phyloP scores from a whole-genome alignment of 2,888 invertebrate species.

The Cosmia trapezina region DNA sequence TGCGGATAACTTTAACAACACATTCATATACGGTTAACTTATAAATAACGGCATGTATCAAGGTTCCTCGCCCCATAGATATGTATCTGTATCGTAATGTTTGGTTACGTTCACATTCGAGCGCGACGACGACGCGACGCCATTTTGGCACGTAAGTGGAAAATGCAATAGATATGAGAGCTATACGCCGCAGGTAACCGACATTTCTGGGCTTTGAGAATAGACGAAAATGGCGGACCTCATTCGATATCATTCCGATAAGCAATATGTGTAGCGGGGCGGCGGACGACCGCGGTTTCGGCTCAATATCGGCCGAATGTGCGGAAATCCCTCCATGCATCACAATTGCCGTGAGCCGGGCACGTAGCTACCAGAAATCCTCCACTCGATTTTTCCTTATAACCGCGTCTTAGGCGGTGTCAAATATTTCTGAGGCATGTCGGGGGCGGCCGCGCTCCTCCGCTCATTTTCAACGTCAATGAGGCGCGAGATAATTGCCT shows the following conservation, averaged over 20 bases:
- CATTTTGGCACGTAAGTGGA: constrained; percentile 66
- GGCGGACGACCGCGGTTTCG: constrained; percentile 75
- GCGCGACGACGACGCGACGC: constrained; percentile 32
- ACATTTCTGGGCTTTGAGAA: constrained; percentile 75
- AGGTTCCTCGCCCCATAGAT: constrained; percentile 26
- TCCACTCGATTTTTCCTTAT: constrained; percentile 84
- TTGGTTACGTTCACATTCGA: constrained; percentile 41
- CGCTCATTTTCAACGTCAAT: constrained; percentile 88
- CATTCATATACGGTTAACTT: constrained; percentile 10
- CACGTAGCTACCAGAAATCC: constrained; percentile 83
- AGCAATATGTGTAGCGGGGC: constrained; percentile 81
- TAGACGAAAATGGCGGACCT: constrained; percentile 81
- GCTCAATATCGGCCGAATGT: constrained; percentile 81
- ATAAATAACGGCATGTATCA: constrained; percentile 14
- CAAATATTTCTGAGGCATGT: constrained; percentile 83
- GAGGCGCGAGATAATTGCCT: constrained; percentile 89
- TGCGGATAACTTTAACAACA: constrained; percentile 7
- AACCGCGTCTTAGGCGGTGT: constrained; percentile 82
- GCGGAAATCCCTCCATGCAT: constrained; percentile 85
- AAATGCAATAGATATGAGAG: constrained; percentile 76
- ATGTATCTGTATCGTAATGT: constrained; percentile 45
- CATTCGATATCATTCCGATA: constrained; percentile 84
- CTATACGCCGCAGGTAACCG: constrained; percentile 71
- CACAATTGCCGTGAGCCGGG: constrained; percentile 83
- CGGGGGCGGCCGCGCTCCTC: constrained; percentile 73